Conservation (phyloP, 2,113 vertebrate species). For the human region DNA sequence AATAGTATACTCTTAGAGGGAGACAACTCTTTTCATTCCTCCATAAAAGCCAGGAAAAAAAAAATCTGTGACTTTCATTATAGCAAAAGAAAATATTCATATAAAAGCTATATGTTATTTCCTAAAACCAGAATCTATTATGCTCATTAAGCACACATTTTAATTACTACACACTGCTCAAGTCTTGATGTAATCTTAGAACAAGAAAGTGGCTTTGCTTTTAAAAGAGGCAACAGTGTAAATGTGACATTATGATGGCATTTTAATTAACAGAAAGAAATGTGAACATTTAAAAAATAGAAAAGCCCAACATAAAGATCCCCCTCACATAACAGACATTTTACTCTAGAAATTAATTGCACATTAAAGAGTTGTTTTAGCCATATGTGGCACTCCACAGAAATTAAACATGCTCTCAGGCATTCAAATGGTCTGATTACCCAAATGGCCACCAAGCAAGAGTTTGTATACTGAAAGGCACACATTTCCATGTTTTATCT, state of each 20-base stretch:
- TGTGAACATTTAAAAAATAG: conserved; percentile 80
- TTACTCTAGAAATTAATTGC: conserved; percentile 80
- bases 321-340: conserved; percentile 79
- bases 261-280: conserved; percentile 77
- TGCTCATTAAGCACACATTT: conserved; percentile 71
- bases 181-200: conserved; percentile 58
- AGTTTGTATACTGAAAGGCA: conserved; percentile 83
- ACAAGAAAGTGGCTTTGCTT: conserved; percentile 75
- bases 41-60: conserved; percentile 67
- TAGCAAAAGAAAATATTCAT: conserved; percentile 71
- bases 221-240: conserved; percentile 80
- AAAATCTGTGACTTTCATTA: conserved; percentile 62
- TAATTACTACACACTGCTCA: conserved; percentile 68
- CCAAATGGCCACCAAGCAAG: conserved; percentile 71
- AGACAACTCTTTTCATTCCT: conserved; percentile 68
- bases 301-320: conserved; percentile 85
- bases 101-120: conserved; percentile 74
- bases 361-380: conserved; percentile 71
- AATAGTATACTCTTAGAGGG: conserved; percentile 74
- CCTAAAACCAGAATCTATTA: conserved; percentile 78
- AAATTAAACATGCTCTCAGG: conserved; percentile 70
- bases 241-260: conserved; percentile 73
- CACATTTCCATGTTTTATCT: conserved; percentile 76
- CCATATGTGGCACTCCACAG: conserved; percentile 78
- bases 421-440: conserved; percentile 56